Evolutionary conservation across 2,113 vertebrate species (phyloP).

Genomic region (Dipodomys merriami): DNA sequence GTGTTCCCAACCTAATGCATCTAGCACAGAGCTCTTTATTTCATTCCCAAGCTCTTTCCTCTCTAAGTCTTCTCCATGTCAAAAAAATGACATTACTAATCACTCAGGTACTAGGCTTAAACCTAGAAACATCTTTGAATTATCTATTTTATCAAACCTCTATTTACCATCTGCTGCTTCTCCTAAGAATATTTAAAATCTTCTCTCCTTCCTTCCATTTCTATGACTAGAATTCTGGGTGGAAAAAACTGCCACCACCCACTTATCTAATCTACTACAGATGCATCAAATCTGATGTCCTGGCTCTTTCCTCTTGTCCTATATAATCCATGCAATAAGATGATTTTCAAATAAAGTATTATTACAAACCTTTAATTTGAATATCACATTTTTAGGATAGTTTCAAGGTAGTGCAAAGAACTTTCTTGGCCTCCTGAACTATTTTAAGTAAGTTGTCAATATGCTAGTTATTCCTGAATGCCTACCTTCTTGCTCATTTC

Average conservation of each 20-base stretch:
- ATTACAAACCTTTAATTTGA: not conserved
- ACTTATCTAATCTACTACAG: not conserved
- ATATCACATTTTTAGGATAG: not conserved
- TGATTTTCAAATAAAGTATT: not conserved
- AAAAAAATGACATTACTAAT: slow-evolving; percentile 11
- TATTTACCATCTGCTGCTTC: not conserved
- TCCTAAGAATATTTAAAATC: not conserved
- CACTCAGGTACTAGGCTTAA: not conserved
- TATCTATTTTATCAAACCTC: not conserved
- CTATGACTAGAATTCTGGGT: not conserved
- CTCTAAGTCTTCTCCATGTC: not conserved
- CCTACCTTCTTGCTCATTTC: not conserved
- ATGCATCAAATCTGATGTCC: not conserved
- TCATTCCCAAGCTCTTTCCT: not conserved
- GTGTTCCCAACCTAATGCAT: not conserved
- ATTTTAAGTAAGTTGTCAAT: slow-evolving; percentile 24
- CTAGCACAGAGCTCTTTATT: not conserved
- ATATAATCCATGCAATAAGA: not conserved
- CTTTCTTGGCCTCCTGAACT: not conserved
- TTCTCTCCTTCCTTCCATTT: slow-evolving; percentile 6
- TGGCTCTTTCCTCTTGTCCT: not conserved
- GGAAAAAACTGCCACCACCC: not conserved
- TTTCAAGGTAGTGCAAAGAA: not conserved
- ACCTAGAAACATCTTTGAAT: not conserved
- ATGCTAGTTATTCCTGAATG: not conserved